Evolutionary conservation across 2,797 vertebrate genomes (phyloP), one percentile per base, ranked within the genome.

Genomic region (Sebastes vulpes): DNA sequence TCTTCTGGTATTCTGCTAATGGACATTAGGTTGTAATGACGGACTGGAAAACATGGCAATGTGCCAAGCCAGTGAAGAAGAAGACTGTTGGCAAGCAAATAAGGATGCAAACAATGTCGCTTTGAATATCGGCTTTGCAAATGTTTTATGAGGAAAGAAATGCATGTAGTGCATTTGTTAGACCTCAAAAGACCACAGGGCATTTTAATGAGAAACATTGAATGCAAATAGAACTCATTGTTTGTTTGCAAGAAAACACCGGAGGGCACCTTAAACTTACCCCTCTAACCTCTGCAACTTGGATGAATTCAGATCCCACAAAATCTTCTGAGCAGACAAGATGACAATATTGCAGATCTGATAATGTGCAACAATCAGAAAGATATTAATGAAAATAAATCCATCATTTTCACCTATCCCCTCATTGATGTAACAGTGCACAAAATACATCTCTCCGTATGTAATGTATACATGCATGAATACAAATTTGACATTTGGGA

Each of bases 401-500:
- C 21, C 4, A 42, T 42, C 3, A 46, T 18, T 46, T 63, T 25
- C 38, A 23, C n/a, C 31, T 61, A 16, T 23, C 25, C 32, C 59
- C 20, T 59, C 12, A 38, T 38, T 14, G 35, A 38, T 38, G 32
- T 35, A 29, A 1, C 0, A 3, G 26, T 16, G n/a, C 11, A 52
- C 5, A 23, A 42, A n/a, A 38, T 3, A 11, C 11, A 25, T 25
- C 6, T 35, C 46, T 23, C 18, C 2, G 50, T 56, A 9, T 26
- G 2, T 46, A 6, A 23, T 25, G 16, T 35, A 31, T 21, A 31
- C 25, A 32, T 75, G 63, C 52, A 64, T 70, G 12, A 50, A 75
- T 81, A 48, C 70, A 81, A 75, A 79, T 81, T 46, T 75, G 67
- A 69, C 71, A 67, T 75, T 81, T 75, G 21, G 29, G 46, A 18